These are phyloP conservation scores for Aspidiotus rigidus DNA, from an alignment of 2,888 invertebrate species.

Conservation along the genomic window DNA sequence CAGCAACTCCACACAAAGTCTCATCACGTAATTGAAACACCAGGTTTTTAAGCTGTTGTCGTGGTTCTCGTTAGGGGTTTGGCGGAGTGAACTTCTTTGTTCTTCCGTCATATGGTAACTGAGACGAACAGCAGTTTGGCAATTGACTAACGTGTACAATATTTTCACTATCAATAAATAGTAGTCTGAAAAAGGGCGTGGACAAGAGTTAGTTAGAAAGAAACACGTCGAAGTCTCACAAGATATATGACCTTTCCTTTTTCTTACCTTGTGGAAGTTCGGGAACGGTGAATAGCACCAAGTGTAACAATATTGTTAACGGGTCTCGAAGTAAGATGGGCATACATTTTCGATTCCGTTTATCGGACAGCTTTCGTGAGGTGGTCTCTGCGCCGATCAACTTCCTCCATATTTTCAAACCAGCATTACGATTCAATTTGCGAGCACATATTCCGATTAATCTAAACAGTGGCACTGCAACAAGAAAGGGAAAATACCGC, in stretches of 20 bases:
- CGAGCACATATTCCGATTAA: slow-evolving; percentile 79
- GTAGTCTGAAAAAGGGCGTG: slow-evolving; percentile 57
- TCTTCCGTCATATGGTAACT: neutral
- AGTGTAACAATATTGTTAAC: slow-evolving; percentile 72
- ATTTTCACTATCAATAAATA: slow-evolving; percentile 79
- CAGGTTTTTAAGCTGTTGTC: neutral
- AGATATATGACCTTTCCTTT: no score
- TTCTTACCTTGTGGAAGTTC: slow-evolving; percentile 50
- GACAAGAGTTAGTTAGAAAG: neutral
- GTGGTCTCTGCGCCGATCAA: neutral
- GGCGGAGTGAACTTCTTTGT: neutral
- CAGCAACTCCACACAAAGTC: neutral
- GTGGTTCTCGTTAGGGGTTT: neutral
- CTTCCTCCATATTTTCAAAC: neutral
- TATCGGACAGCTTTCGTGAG: neutral
- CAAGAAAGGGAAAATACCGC: neutral
- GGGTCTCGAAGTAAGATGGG: slow-evolving; percentile 82
- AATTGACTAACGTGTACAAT: slow-evolving; percentile 77
- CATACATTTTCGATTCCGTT: neutral
- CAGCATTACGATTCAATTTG: neutral
- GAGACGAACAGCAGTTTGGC: slow-evolving; percentile 76
- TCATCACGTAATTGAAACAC: neutral
- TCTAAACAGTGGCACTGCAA: slow-evolving; percentile 74
- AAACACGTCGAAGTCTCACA: slow-evolving; percentile 36
- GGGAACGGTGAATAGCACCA: slow-evolving; percentile 51